Evolutionary conservation across 2,113 vertebrate genomes (phyloP), one percentile per base, ranked within the genome.

Genomic region (Apodemus sylvaticus): DNA sequence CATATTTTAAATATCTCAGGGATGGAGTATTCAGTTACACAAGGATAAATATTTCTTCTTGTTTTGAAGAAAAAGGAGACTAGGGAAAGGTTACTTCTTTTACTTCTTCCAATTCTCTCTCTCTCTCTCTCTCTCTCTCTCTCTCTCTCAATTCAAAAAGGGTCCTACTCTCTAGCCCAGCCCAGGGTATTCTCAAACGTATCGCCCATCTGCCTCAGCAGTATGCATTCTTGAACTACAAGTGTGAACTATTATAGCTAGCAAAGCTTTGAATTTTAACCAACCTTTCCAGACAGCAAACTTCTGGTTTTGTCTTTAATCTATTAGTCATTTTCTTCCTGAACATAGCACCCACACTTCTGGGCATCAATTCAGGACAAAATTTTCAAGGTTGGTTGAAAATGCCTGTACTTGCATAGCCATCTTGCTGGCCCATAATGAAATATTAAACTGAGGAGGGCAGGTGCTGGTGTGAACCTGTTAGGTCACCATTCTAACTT

Each of bases 1-100:
- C 29, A 22, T 48, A 70, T 89, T 94, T 95, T 89, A 94, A 87
- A 60, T 86, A 95, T n/a, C 68, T 10, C 66, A 88, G 81, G 19
- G 94, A 74, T 85, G 36, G 7, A 31, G 2, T 91, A 31, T 70
- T 78, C 2, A 24, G 4, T 26, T 88, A 62, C 4, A 53, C n/a
- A 76, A 70, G 81, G 73, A 39, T 64, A 48, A 81, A 20, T 68
- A 4, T 89, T 96, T 91, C 53, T 31, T 82, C 22, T 20, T 64
- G 5, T n/a, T 55, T 87, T 78, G 20, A 78, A 88, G 73, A 77
- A 93, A 86, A 34, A 31, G 45, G 7, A 73, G 10, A 45, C 10
- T 26, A 39, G 34, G 9, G 29, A 5, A 3, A 76, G 39, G 22
- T 26, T 64, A 20, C n/a, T 10, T 51, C 36, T 91, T 51, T 82